Evolutionary conservation across 2,888 invertebrate genomes (phyloP).

Genomic region (Terebella lapidaria): DNA sequence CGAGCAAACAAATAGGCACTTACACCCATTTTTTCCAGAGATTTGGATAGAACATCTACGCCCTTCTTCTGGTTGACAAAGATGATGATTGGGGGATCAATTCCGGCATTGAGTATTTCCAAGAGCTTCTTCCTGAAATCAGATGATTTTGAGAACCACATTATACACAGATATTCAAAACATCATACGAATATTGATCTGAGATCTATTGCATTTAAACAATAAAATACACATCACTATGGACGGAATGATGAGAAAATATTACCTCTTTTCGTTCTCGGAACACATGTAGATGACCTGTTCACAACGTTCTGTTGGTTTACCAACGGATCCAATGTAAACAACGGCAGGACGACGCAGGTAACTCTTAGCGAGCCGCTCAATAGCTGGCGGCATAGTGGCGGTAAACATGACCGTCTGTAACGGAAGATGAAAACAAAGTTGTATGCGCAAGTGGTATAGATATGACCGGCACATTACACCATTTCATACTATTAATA

Average conservation of each 20-base stretch:
- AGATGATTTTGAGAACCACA: not conserved
- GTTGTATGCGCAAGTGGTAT: too few relatives aligned
- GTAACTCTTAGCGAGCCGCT: slow-evolving; percentile 89
- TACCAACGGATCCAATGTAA: slow-evolving; percentile 92
- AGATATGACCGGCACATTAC: too few relatives aligned
- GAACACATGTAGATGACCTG: slow-evolving; percentile 94
- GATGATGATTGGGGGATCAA: slow-evolving; percentile 96
- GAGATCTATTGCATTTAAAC: not conserved
- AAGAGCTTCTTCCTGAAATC: slow-evolving; percentile 74
- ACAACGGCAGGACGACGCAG: slow-evolving; percentile 93
- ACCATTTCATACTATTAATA: too few relatives aligned
- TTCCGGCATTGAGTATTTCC: slow-evolving; percentile 77
- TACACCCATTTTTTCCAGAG: slow-evolving; percentile 88
- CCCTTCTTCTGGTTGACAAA: slow-evolving; percentile 99
- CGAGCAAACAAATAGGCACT: too few relatives aligned
- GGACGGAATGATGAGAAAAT: too few relatives aligned
- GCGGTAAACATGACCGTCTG: slow-evolving; percentile 99
- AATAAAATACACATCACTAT: not conserved
- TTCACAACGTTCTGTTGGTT: slow-evolving; percentile 95
- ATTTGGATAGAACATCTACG: slow-evolving; percentile 94
- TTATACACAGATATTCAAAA: not conserved
- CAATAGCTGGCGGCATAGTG: slow-evolving; percentile 98
- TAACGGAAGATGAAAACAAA: slow-evolving; percentile 20
- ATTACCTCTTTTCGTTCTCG: slow-evolving; percentile 82
- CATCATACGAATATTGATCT: not conserved